Percentiles rank a stretch among this genome's conserved stretches.
Evolutionary conservation across 2,888 invertebrate species (phyloP).

Genomic region (Rutpela maculata): DNA sequence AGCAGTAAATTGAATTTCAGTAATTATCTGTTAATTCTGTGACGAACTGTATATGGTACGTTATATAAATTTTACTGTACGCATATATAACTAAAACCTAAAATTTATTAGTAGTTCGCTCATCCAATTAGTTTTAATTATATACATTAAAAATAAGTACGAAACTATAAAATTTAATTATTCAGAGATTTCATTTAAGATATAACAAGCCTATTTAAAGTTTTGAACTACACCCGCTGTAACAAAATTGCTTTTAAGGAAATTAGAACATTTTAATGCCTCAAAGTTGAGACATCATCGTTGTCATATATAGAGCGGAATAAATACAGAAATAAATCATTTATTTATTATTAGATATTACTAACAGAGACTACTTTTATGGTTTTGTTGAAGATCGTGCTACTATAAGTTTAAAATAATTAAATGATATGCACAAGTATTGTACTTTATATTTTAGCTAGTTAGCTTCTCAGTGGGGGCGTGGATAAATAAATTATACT

Average conservation of each 20-base stretch:
- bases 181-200: slow-evolving; percentile 23
- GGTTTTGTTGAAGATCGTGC: not conserved
- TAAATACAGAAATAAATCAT: not conserved
- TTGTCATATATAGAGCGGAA: not conserved
- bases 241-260: slow-evolving; percentile 6
- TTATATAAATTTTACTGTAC: too few species aligned
- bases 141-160: not conserved
- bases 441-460: too few species aligned
- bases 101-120: not conserved
- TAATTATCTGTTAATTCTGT: too few species aligned
- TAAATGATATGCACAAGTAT: too few species aligned
- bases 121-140: slow-evolving; percentile 18
- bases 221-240: slow-evolving; percentile 13
- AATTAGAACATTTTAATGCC: slow-evolving; percentile 15
- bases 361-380: not conserved
- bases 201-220: slow-evolving; percentile 10
- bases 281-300: not conserved
- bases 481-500: too few species aligned
- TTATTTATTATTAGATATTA: not conserved
- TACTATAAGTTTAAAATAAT: too few species aligned
- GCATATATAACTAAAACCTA: not conserved
- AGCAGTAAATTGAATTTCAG: too few species aligned
- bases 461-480: too few species aligned
- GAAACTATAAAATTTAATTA: slow-evolving; percentile 23
- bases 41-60: too few species aligned